Base-by-base conservation (phyloP, 2,797 vertebrate species). In the Peromyscus nudipes region DNA sequence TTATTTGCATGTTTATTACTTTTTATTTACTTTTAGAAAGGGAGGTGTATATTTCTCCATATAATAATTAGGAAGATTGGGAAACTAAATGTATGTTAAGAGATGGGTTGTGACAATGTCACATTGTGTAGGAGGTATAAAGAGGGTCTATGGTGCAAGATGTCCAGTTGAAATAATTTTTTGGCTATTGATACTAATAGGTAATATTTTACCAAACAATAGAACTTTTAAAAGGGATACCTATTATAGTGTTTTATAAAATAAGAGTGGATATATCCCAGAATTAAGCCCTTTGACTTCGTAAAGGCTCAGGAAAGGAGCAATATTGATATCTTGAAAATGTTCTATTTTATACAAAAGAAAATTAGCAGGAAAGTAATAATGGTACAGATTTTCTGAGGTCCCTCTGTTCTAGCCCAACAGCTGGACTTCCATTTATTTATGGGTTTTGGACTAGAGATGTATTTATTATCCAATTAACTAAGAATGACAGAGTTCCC, bases 391-490 rank as follows among this genome's bases (percentile, higher is more conserved):
- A 92, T 31, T 14, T 86, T 75, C 62, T 12, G 55, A 77, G 16
- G 67, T 10, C 17, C 7, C 40, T 90, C 79, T 87, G 40, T 86
- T 89, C 5, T 87, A 34, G 29, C 37, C 29, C n/a, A 92, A 93
- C 9, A 87, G 40, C 46, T 88, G 69, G 10, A 85, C 80, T 92
- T 84, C 73, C 57, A 65, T 76, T 92, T 60, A 82, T 91, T 88
- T 85, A 49, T n/a, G 81, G 62, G 40, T 94, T 34, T 92, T 88
- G 69, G 27, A 46, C 10, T 85, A 77, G 46, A 62, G 23, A 89
- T 57, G 12, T 92, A 14, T 95, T 95, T 92, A 89, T 92, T 97
- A 87, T 96, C 52, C n/a, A 93, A 73, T 92, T 95, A 91, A 57
- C 90, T 77, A 75, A 97, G 21, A 40, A 92, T 65, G 29, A 46